Conservation (phyloP, 2,888 invertebrate species). For the Priocnemis perturbator region DNA sequence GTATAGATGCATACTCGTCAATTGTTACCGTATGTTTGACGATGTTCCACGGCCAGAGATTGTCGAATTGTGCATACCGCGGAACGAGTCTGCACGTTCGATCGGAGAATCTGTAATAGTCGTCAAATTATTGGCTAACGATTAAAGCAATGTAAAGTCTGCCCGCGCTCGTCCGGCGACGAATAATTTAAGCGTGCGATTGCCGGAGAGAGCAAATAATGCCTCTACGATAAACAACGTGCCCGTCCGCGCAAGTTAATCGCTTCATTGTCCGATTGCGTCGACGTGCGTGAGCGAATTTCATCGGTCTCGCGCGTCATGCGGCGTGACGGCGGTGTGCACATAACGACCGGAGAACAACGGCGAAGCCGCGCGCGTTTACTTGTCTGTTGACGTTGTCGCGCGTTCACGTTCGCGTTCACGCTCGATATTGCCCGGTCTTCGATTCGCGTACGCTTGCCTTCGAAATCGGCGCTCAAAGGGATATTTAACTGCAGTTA, state of each 20-base stretch:
- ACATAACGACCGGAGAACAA: no score
- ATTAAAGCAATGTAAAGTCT: conserved; percentile 68
- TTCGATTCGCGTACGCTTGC: background rate
- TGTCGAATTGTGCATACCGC: no score
- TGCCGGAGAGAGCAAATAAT: conserved; percentile 63
- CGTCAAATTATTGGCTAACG: conserved; percentile 64
- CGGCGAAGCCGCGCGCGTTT: no score
- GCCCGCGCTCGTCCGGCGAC: conserved; percentile 53
- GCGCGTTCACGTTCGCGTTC: conserved; percentile 3
- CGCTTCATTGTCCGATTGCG: conserved; percentile 69
- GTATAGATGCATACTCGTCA: no score
- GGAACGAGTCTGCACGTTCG: no score
- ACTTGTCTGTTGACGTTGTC: background rate
- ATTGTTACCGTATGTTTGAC: no score
- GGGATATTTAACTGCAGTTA: no score
- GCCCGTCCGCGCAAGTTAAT: conserved; percentile 68
- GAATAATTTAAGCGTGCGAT: conserved; percentile 71
- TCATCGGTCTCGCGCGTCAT: conserved; percentile 40
- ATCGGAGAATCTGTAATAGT: conserved; percentile 46
- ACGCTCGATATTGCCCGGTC: background rate
- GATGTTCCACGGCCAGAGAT: no score
- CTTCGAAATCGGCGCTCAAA: no score
- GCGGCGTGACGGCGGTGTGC: background rate
- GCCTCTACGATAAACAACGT: conserved; percentile 67
- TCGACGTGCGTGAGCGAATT: conserved; percentile 63